phyloP scores from a whole-genome alignment of 2,888 invertebrate genomes.

The Orchesella flavescens region DNA sequence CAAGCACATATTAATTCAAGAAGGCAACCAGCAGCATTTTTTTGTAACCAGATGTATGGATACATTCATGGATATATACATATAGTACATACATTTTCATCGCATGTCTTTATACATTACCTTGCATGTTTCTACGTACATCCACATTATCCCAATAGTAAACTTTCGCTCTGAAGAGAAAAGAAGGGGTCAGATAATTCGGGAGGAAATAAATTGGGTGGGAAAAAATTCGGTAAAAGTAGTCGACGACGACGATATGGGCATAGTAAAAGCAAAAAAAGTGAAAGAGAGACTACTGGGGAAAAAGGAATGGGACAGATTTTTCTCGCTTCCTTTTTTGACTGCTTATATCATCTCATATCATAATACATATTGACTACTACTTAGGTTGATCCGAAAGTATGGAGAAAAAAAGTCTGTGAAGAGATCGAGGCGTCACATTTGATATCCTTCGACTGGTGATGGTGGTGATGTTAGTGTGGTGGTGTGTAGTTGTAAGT shows the following conservation, averaged over 20 bases:
- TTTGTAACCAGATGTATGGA: slow-evolving; percentile 56
- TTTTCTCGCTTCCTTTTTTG: slow-evolving; percentile 45
- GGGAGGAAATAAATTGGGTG: slow-evolving; percentile 71
- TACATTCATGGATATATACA: slow-evolving; percentile 37
- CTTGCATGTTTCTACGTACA: not conserved
- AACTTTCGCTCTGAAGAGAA: slow-evolving; percentile 17
- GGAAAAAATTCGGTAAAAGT: slow-evolving; percentile 69
- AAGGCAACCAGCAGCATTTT: slow-evolving; percentile 28
- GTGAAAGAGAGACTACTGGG: not conserved
- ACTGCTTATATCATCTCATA: slow-evolving; percentile 51
- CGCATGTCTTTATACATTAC: not conserved
- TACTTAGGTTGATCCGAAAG: slow-evolving; percentile 39
- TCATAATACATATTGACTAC: slow-evolving; percentile 52
- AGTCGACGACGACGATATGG: slow-evolving; percentile 11
- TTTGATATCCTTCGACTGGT: slow-evolving; percentile 58
- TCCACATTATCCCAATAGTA: slow-evolving; percentile 4
- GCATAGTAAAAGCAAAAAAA: slow-evolving; percentile 24
- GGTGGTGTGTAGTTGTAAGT: slow-evolving; percentile 42
- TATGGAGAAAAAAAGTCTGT: slow-evolving; percentile 55
- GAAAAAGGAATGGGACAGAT: slow-evolving; percentile 64
- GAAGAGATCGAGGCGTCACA: slow-evolving; percentile 59
- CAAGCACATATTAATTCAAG: slow-evolving; percentile 61
- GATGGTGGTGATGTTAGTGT: slow-evolving; percentile 53
- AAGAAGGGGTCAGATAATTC: slow-evolving; percentile 71
- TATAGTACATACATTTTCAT: too few relatives aligned